Base-by-base conservation (phyloP, 2,888 invertebrate genomes). In the Cynaeus angustus region DNA sequence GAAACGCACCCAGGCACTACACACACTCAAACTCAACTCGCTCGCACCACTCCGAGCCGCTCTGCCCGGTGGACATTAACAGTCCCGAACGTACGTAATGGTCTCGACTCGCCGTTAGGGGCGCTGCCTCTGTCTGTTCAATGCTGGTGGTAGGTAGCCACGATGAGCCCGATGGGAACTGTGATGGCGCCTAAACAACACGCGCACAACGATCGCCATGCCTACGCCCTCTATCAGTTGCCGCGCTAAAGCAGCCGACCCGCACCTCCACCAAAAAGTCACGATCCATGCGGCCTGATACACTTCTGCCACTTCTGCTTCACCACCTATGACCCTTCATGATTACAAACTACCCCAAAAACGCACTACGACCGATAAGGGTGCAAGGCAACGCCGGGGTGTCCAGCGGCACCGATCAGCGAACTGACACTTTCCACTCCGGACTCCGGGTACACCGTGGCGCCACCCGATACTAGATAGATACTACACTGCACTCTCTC, bases 1-100 rank as follows among this genome's bases (percentile, higher is more conserved):
- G 79, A 79, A 81, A 81, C 80, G 82, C 83, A 83, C 82, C 84
- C 85, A 83, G 80, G 76, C 82, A 84, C 84, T 82, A 82, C 84
- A 83, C 84, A 79, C 83, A 82, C 82, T 78, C 81, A 79, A 79
- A 80, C 81, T 79, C 80, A 77, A 80, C 80, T 80, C 81, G 78
- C 78, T 74, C 82, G 80, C 83, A 81, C 83, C 82, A 80, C 82
- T 79, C 83, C 83, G 82, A 81, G 79, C 83, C 83, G 77, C 80
- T 81, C 83, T 82, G 82, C 80, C 81, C 80, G 80, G 79, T 82
- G 80, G 80, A 81, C 81, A 81, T 82, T 79, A 78, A 80, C 80
- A 79, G 78, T 79, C 80, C 59, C 41, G 41, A 41, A 41, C 79
- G 77, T 75, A 74, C 76, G 78, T 78, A 79, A 77, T 78, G 78